These are phyloP conservation scores for Candoia aspera DNA, from an alignment of 2,113 vertebrate species.

Conservation along the genomic window DNA sequence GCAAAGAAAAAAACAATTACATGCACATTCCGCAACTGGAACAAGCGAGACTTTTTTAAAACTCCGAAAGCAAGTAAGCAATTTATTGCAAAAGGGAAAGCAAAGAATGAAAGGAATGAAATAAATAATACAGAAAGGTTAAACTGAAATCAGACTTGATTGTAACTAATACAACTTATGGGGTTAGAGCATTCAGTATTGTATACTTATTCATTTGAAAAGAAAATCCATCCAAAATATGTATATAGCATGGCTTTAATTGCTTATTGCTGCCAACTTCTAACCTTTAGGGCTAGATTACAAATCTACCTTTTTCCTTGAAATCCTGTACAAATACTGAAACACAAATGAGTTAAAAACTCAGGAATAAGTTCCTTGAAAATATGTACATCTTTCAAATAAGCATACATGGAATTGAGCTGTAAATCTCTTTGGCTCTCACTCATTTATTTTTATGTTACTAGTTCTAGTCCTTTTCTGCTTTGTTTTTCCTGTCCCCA, in stretches of 20 bases:
- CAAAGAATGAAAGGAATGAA: slow-evolving; percentile 30
- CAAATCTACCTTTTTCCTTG: slow-evolving; percentile 16
- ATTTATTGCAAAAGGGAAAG: slow-evolving; percentile 37
- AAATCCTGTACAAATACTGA: background rate
- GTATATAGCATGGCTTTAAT: slow-evolving; percentile 57
- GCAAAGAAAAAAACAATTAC: slow-evolving; percentile 11
- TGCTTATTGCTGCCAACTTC: slow-evolving; percentile 59
- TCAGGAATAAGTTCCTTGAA: background rate
- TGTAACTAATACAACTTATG: slow-evolving; percentile 47
- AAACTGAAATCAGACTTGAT: slow-evolving; percentile 48
- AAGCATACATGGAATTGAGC: background rate
- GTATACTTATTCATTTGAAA: slow-evolving; percentile 47
- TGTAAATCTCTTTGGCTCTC: slow-evolving; percentile 69
- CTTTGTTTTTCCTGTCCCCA: slow-evolving; percentile 67
- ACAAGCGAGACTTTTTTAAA: slow-evolving; percentile 32
- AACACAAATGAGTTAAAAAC: background rate
- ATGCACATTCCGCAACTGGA: background rate
- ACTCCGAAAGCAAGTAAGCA: slow-evolving; percentile 51
- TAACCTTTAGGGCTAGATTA: background rate
- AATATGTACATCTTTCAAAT: background rate
- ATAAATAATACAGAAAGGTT: slow-evolving; percentile 49
- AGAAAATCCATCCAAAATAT: slow-evolving; percentile 41
- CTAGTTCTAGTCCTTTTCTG: slow-evolving; percentile 55
- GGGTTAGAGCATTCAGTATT: slow-evolving; percentile 42
- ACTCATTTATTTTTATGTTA: slow-evolving; percentile 68